phyloP scores from a whole-genome alignment of 1,140 invertebrate species.

The Apis mellifera region Amel_HAv3.1 CM009937.2:2822001-2822500 shows the following conservation, averaged over 20 bases:
- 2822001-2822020: slow-evolving; percentile 8
- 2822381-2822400: neutral
- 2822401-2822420: neutral
- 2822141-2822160: slow-evolving; percentile 31
- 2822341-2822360: slow-evolving; percentile 51
- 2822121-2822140: slow-evolving; percentile 17
- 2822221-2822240: neutral
- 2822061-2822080: slow-evolving; percentile 30
- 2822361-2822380: neutral
- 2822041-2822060: neutral
- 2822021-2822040: slow-evolving; percentile 12
- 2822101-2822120: neutral
- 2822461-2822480: too few relatives aligned
- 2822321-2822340: slow-evolving; percentile 57
- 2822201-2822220: neutral
- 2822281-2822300: slow-evolving; percentile 26
- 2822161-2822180: slow-evolving; percentile 31
- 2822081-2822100: neutral
- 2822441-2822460: neutral
- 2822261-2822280: slow-evolving; percentile 15
- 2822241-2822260: slow-evolving; percentile 25
- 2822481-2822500: too few relatives aligned
- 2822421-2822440: neutral
- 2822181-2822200: neutral
- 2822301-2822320: slow-evolving; percentile 49